Conservation (phyloP, 2,888 invertebrate genomes). For the Brachypterus glaber region DNA sequence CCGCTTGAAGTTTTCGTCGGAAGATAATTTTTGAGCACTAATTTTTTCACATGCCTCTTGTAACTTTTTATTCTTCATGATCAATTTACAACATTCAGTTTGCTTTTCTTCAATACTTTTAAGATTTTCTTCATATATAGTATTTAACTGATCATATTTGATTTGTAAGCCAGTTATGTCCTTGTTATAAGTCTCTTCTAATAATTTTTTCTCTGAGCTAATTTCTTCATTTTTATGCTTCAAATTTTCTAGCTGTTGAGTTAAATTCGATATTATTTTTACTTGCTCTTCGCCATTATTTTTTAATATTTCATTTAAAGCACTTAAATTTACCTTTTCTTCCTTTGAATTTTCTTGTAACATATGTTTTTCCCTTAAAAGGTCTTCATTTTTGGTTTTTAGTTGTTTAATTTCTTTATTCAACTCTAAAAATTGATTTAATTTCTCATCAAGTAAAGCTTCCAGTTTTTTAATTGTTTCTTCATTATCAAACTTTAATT, state of each 20-base stretch:
- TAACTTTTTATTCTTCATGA: no score
- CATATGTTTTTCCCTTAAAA: not conserved
- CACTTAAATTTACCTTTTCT: not conserved
- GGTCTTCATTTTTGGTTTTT: not conserved
- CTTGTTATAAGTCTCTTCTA: slow-evolving; percentile 5
- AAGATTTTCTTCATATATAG: not conserved
- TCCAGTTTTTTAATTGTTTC: slow-evolving; percentile 3
- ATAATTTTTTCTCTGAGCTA: not conserved
- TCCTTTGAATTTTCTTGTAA: slow-evolving; percentile 4
- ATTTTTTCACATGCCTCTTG: no score
- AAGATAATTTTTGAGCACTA: no score
- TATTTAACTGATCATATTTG: slow-evolving; percentile 2
- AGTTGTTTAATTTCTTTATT: not conserved
- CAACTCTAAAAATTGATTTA: no score
- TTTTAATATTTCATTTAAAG: slow-evolving; percentile 1
- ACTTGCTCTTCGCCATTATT: not conserved
- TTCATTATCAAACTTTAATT: no score
- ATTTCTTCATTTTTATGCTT: slow-evolving; percentile 2
- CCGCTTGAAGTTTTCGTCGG: no score
- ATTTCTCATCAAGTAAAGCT: slow-evolving; percentile 3
- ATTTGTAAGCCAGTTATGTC: slow-evolving; percentile 8
- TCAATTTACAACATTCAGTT: no score
- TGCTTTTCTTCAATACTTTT: not conserved
- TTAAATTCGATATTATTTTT: not conserved
- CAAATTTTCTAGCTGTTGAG: slow-evolving; percentile 7